Base-by-base conservation (phyloP, 2,797 vertebrate species). In the Helostoma temminkii region DNA sequence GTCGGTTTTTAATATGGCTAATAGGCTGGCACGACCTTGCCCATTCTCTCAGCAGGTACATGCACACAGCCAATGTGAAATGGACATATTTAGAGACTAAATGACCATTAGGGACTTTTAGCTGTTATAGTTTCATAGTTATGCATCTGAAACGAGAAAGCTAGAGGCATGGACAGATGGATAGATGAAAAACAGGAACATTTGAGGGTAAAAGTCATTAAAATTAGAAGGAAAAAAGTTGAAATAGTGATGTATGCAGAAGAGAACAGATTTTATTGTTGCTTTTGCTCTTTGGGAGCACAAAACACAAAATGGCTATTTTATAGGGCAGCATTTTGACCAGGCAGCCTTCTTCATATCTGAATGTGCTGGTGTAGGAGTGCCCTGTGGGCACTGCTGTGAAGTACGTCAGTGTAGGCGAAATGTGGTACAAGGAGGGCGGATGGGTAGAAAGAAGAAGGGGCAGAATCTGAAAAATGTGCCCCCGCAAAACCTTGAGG, bases 1-100 rank as follows among this genome's bases (percentile, higher is more conserved):
- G 81, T 76, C 79, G 83, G 84, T 90, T 90, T 94, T 94, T 94
- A 95, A 94, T 94, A 93, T 91, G 92, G 91, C 90, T 94, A 94
- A 95, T 94, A 93, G 94, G 81, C 89, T 93, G 92, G 90, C 91
- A 91, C 89, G 93, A 94, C 94, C 94, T 95, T 94, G 93, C 90
- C 91, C 89, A 88, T 91, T 92, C 86, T 86, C 83, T 92, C 87
- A 78, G 85, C 90, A 93, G 92, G 93, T 92, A 93, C 78, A 85
- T 53, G 84, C 84, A 81, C 73, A 79, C 71, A 84, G 87, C 80
- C 56, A 24, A 87, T 85, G 81, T 84, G 81, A 89, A 92, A 93
- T 88, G 88, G 89, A 91, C 89, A 89, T 93, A 91, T 92, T 93
- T 88, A 90, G 78, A 89, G 81, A 85, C 78, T 87, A 89, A 93